Conservation (phyloP, 2,888 invertebrate species). For the Platycnemis pennipes region DNA sequence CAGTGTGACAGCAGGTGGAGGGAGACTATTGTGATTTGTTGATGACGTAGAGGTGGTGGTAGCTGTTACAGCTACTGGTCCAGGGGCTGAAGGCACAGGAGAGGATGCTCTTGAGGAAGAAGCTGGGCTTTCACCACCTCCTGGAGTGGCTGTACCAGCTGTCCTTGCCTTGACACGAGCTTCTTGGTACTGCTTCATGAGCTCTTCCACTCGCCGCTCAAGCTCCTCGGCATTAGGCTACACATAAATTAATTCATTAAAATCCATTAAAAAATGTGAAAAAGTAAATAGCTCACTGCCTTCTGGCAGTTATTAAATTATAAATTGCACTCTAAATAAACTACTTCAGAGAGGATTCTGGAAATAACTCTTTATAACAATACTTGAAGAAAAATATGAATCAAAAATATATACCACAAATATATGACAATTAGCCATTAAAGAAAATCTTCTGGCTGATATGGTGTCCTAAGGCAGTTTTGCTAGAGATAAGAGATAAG, state of each 20-base stretch:
- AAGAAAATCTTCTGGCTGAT: no score
- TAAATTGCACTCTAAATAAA: no score
- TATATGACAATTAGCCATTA: no score
- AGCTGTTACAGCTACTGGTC: constrained; percentile 58
- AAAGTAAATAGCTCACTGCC: no score
- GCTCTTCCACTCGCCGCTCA: constrained; percentile 87
- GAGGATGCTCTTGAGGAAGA: constrained; percentile 68
- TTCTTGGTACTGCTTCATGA: constrained; percentile 86
- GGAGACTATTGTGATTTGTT: constrained; percentile 60
- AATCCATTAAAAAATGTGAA: constrained; percentile 34
- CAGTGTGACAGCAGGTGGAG: constrained; percentile 65
- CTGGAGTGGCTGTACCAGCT: constrained; percentile 60
- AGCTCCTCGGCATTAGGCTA: constrained; percentile 86
- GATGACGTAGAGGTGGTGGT: constrained; percentile 43
- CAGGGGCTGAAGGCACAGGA: constrained; percentile 62
- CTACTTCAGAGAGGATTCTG: no score
- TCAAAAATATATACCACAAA: no score
- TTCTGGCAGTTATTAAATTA: no score
- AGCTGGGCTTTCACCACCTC: constrained; percentile 55
- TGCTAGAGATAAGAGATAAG: no score
- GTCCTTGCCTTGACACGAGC: constrained; percentile 82
- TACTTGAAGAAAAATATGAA: no score
- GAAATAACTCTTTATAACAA: no score
- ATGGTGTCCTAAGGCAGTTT: no score
- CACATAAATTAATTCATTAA: constrained; percentile 72